Conservation (phyloP, 2,113 vertebrate genomes). For the Diphyllodes magnificus region DNA sequence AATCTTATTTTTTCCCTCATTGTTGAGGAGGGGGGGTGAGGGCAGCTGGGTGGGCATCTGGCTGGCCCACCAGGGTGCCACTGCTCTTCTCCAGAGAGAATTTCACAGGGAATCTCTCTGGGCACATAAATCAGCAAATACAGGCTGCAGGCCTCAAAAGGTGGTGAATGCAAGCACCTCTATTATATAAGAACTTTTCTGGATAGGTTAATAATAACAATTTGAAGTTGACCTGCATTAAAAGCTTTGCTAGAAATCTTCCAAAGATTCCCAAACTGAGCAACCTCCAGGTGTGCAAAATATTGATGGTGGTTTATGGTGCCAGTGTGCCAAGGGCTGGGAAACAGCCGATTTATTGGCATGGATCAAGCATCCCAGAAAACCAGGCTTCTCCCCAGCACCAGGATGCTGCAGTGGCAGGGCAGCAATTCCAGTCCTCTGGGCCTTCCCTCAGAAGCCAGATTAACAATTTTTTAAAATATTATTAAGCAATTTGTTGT, state of each 20-base stretch:
- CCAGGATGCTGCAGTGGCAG: neutral
- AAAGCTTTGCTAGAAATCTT: neutral
- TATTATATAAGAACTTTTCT: neutral
- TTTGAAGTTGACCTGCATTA: neutral
- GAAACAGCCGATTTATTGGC: neutral
- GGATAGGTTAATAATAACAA: neutral
- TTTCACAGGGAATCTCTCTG: neutral
- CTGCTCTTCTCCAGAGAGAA: neutral
- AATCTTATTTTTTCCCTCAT: neutral
- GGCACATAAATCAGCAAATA: neutral
- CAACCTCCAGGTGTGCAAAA: neutral
- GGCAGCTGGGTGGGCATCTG: neutral
- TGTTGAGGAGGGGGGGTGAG: neutral
- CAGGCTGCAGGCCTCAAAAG: neutral
- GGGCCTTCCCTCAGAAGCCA: neutral
- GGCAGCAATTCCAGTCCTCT: neutral
- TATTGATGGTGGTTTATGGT: neutral
- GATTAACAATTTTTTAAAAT: neutral
- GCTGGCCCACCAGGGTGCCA: neutral
- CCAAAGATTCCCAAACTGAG: neutral
- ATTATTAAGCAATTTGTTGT: neutral
- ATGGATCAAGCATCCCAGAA: neutral
- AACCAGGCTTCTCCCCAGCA: neutral
- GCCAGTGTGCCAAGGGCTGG: neutral
- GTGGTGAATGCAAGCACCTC: rapidly evolving